A percentile compares a stretch with the other conserved stretches of the same genome.
Evolutionary conservation across 2,113 vertebrate species (phyloP).

Genomic region (Amazona vittata): DNA sequence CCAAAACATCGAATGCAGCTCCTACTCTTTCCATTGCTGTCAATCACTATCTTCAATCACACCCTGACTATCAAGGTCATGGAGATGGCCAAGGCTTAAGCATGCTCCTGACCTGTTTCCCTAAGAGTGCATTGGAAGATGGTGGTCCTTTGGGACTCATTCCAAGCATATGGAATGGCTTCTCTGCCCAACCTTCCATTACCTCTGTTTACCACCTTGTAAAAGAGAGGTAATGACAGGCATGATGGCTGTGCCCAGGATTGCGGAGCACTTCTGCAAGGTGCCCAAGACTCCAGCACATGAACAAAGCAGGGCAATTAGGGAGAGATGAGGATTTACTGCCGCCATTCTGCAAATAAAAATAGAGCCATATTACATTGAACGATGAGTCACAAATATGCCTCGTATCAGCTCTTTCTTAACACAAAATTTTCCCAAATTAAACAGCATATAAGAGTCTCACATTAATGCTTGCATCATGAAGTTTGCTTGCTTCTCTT

Average conservation of each 20-base stretch:
- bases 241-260: not conserved
- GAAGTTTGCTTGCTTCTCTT: not conserved
- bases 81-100: not conserved
- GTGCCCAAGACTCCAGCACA: fast-evolving
- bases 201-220: not conserved
- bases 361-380: not conserved
- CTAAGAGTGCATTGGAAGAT: not conserved
- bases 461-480: not conserved
- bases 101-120: not conserved
- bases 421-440: not conserved
- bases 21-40: not conserved
- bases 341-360: not conserved
- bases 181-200: not conserved
- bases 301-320: not conserved
- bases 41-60: not conserved
- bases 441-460: not conserved
- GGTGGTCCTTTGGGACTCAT: not conserved
- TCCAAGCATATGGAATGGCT: not conserved
- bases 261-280: not conserved
- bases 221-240: not conserved
- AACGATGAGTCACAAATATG: not conserved
- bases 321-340: not conserved
- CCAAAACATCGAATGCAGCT: not conserved
- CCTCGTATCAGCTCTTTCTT: not conserved
- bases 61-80: not conserved